Conservation (phyloP, 2,888 invertebrate genomes). For the Lamellibrachia satsuma region DNA sequence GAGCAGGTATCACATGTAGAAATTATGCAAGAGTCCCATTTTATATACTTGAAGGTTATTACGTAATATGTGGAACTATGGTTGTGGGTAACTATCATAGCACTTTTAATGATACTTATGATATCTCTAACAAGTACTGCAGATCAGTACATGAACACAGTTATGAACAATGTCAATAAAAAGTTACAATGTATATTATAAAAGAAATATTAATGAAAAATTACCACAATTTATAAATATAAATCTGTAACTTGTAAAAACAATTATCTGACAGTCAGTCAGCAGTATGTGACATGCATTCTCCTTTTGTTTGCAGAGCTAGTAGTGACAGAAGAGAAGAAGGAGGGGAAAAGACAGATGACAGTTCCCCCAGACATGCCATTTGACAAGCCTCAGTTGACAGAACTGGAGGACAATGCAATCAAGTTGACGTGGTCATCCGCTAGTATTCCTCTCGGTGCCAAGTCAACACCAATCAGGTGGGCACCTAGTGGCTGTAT, state of each 20-base stretch:
- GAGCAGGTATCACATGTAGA: no score
- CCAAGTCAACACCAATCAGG: slow-evolving; percentile 34
- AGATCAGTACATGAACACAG: not conserved
- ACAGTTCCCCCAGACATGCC: slow-evolving; percentile 54
- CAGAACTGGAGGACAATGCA: slow-evolving; percentile 47
- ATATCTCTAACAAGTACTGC: no score
- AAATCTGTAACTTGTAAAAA: no score
- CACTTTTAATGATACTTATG: no score
- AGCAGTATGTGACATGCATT: not conserved
- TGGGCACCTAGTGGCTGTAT: slow-evolving; percentile 14
- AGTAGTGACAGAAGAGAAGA: not conserved
- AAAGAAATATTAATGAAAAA: no score
- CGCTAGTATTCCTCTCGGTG: slow-evolving; percentile 34
- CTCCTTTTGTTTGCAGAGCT: not conserved
- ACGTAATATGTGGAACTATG: no score
- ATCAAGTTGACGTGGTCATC: slow-evolving; percentile 54
- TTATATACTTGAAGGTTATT: no score
- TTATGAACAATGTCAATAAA: not conserved
- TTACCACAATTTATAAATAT: no score
- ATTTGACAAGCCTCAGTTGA: slow-evolving; percentile 58
- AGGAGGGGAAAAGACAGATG: slow-evolving; percentile 32
- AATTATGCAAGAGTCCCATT: no score
- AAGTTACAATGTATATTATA: not conserved
- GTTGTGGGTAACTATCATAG: no score
- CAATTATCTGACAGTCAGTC: not conserved